Evolutionary conservation across 2,113 vertebrate genomes (phyloP), one percentile per base, ranked within the genome.

Genomic region (Numenius arquata): DNA sequence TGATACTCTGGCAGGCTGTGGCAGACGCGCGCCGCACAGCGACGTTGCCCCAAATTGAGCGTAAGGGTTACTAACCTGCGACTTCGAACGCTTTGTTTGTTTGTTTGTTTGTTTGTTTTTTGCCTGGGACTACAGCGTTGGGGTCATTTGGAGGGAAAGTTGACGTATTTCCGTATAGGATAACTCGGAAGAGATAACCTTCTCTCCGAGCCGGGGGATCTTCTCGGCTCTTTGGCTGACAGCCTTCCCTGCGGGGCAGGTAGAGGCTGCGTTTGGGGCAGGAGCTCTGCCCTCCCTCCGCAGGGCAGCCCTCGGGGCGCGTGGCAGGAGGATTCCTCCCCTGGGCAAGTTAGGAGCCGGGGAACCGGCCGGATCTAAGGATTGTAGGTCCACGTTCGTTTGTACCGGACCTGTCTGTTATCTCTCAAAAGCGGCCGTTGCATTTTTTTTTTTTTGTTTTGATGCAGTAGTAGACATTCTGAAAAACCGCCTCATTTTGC

Each of bases 341-440:
- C 41, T 55, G 32, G 34, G 53, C 67, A 43, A 40, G 32, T 58
- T 19, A 30, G 75, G 63, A 86, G 36, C 30, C 73, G 43, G 50
- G 63, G 55, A 58, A 16, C 20, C 7, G 29, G 22, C 21, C 0
- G 0, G 32, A 19, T 68, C 36, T 11, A 38, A 52, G 76, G 61
- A 38, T 55, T 41, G 34, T 5, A 19, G 38, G 27, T 76, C 47
- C 53, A 6, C 6, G 1, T 67, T 47, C 1, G 3, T 65, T 70
- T n/a, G 32, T 55, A 38, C 52, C 0, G 0, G 47, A 29, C n/a
- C 50, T 41, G 34, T n/a, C 45, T 58, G 1, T 36, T 45, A 50
- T 4, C 40, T 80, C 8, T 22, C 34, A 18, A 7, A 22, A 8
- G n/a, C 72, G 75, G 75, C 74, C 78, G 56, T 90, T 85, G 83